phyloP scores from a whole-genome alignment of 2,888 invertebrate genomes.

The Blera fallax region DNA sequence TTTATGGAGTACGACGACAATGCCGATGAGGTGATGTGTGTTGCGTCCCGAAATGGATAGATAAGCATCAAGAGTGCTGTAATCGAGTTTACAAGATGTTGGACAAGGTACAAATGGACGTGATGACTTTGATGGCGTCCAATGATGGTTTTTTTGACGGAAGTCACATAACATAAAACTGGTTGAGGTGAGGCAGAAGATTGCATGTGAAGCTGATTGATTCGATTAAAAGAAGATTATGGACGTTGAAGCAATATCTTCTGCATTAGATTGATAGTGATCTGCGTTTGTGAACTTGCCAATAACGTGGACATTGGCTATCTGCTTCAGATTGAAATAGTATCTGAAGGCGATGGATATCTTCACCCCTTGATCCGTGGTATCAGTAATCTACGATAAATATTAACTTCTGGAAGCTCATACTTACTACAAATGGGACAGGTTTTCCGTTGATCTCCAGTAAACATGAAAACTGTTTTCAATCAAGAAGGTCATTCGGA shows the following conservation, averaged over 20 bases:
- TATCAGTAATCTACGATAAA: too few species aligned
- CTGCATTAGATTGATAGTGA: background rate
- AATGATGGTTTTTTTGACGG: slow-evolving; percentile 53
- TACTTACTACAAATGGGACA: too few species aligned
- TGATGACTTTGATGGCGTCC: slow-evolving; percentile 45
- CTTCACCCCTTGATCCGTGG: too few species aligned
- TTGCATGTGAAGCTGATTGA: slow-evolving; percentile 34
- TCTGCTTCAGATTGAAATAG: background rate
- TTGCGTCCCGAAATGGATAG: slow-evolving; percentile 45
- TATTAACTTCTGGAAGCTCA: too few species aligned
- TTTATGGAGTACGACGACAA: slow-evolving; percentile 57
- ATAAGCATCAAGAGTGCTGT: slow-evolving; percentile 47
- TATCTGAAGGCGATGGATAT: too few species aligned
- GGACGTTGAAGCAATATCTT: background rate
- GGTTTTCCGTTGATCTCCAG: too few species aligned
- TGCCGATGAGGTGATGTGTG: background rate
- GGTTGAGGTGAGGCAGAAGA: slow-evolving; percentile 21
- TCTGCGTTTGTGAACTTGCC: background rate
- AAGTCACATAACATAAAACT: slow-evolving; percentile 47
- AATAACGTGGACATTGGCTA: background rate
- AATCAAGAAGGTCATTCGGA: too few species aligned
- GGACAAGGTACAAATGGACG: slow-evolving; percentile 67
- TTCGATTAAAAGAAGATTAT: slow-evolving; percentile 12
- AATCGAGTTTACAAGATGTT: slow-evolving; percentile 71
- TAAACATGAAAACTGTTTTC: too few species aligned